Evolutionary conservation across 2,797 vertebrate genomes (phyloP), one percentile per base, ranked within the genome.

Genomic region (Catamblyrhynchus diadema): DNA sequence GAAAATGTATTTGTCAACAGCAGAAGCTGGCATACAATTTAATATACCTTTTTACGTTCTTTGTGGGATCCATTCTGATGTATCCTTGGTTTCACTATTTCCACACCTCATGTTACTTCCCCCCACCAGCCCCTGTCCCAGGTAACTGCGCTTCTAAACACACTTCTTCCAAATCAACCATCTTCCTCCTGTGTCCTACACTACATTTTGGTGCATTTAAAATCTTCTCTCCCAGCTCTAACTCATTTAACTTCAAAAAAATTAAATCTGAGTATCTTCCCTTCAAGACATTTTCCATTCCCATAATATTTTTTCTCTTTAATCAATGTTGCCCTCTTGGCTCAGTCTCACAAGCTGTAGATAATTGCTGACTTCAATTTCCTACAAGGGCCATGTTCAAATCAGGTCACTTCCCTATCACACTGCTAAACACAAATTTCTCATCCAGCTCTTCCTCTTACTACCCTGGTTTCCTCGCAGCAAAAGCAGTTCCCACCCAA

Each of bases 61-160:
- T 71, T 89, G 86, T 78, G 25, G 56, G 37, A 75, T 89, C 89
- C 72, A 53, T 35, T 86, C 57, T 91, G 72, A 88, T 8, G 81
- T 62, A 73, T 93, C 41, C 87, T 91, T 33, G 28, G 47, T 83
- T 39, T 93, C 74, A 67, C 78, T 69, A 93, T 83, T 90, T 90
- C 79, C 37, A 92, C 35, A 84, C 60, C 77, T 61, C 4, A 72
- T 5, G 21, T 69, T 86, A 88, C 37, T 67, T 50, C 45, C 73
- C 77, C 28, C 50, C 30, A 25, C 33, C 23, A 51, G 42, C 51
- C 56, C 27, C 35, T 25, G 25, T 22, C 25, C 28, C 1, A 45
- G 10, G 12, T 48, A 86, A 66, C 42, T n/a, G 8, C 28, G 42
- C 14, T 54, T 77, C 27, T 60, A 44, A 89, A 57, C 28, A 64